A percentile compares a stretch with the other conserved stretches of the same genome.
These are phyloP conservation scores for Lycophotia porphyrea DNA, from an alignment of 2,888 invertebrate genomes.

Conservation along the genomic window DNA sequence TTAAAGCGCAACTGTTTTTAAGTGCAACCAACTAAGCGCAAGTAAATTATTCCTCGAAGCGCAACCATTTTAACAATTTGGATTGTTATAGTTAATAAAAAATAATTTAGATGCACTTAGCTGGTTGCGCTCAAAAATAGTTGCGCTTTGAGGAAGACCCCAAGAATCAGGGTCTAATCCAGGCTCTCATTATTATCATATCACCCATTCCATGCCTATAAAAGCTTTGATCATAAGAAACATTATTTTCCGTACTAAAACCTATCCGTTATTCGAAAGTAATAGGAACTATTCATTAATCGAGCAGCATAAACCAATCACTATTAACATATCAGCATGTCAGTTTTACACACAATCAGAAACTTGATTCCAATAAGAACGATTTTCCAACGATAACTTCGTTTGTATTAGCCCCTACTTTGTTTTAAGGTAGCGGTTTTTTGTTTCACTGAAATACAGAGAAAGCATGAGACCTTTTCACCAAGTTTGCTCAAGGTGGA, in stretches of 20 bases:
- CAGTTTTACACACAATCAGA: slow-evolving; percentile 8
- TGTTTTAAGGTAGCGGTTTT: not conserved
- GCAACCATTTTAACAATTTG: no score
- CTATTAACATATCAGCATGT: not conserved
- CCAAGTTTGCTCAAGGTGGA: not conserved
- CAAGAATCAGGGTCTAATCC: no score
- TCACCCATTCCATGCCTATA: not conserved
- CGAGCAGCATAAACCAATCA: slow-evolving; percentile 2
- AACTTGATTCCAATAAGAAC: not conserved
- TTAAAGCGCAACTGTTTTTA: no score
- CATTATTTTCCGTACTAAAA: not conserved
- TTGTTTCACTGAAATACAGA: not conserved
- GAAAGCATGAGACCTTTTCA: not conserved
- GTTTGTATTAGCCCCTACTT: not conserved
- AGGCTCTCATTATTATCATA: not conserved
- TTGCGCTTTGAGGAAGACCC: no score
- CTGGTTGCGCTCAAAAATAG: no score
- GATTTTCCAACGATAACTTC: not conserved
- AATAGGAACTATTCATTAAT: not conserved
- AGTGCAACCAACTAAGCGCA: no score
- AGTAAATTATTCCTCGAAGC: no score
- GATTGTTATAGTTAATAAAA: no score
- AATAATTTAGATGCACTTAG: no score
- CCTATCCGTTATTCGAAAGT: not conserved
- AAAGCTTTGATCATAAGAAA: not conserved